A percentile compares a stretch with the other conserved stretches of the same genome.
phyloP scores from a whole-genome alignment of 92 coral and sea anemone genomes.

The Montipora capitata region DNA sequence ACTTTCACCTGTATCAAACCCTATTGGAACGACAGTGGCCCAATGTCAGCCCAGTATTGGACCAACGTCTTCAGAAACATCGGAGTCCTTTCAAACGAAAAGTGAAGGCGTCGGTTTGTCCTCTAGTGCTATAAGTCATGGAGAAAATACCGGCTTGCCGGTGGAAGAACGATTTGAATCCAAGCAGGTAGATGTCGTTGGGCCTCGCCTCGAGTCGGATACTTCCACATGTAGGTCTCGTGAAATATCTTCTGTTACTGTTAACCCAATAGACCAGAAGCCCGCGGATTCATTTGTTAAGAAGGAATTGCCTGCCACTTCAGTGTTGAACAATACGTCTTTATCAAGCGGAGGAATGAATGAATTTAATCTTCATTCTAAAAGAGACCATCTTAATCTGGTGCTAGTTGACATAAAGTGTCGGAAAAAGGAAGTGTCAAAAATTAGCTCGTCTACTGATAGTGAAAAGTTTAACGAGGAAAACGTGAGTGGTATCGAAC shows the following conservation, averaged over 20 bases:
- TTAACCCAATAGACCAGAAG: not conserved
- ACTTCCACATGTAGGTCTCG: not conserved
- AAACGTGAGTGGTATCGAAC: not conserved
- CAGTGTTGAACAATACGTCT: not conserved
- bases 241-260: not conserved
- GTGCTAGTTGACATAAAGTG: not conserved
- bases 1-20: conserved; percentile 77
- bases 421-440: not conserved
- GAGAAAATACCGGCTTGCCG: not conserved
- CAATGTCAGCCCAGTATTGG: not conserved
- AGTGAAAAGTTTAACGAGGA: not conserved
- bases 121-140: not conserved
- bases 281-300: not conserved
- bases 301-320: not conserved
- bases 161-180: not conserved
- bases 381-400: not conserved
- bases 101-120: not conserved
- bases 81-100: not conserved
- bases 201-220: not conserved
- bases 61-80: not conserved
- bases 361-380: not conserved
- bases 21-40: not conserved
- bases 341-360: not conserved
- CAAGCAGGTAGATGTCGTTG: not conserved
- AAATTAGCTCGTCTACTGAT: not conserved